Conservation (phyloP, 1,140 invertebrate species). For the Camponotus floridanus region DNA sequence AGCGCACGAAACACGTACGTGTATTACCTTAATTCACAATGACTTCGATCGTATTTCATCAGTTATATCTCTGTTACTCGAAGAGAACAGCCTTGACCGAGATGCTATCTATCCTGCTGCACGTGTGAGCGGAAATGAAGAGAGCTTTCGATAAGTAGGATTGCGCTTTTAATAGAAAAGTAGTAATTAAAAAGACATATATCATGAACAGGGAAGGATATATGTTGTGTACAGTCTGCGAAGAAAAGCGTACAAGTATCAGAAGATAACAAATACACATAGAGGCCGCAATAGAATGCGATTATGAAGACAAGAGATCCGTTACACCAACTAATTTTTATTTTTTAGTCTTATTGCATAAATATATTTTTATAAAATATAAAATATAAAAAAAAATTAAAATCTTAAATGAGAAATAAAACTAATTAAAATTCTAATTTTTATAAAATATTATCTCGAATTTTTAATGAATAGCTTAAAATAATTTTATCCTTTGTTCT, state of each 20-base stretch:
- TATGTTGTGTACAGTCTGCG: neutral
- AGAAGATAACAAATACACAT: neutral
- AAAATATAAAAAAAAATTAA: neutral
- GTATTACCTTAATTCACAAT: neutral
- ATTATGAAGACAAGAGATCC: neutral
- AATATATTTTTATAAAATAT: neutral
- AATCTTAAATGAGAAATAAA: neutral
- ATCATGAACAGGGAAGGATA: neutral
- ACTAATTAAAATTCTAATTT: no score
- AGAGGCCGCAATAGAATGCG: neutral
- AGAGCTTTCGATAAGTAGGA: neutral
- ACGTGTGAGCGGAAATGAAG: neutral
- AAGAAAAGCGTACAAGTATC: neutral
- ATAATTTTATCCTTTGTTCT: neutral
- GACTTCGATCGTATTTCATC: slow-evolving; percentile 42
- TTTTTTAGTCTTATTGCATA: neutral
- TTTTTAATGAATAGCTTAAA: neutral
- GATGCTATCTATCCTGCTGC: slow-evolving; percentile 5
- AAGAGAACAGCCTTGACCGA: slow-evolving; percentile 47
- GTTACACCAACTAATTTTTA: neutral
- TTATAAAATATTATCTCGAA: neutral
- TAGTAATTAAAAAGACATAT: slow-evolving; percentile 11
- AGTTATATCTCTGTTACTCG: neutral
- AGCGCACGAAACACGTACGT: slow-evolving; percentile 10
- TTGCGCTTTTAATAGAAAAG: slow-evolving; percentile 2